Percentiles rank a stretch among this genome's conserved stretches.
Evolutionary conservation across 2,113 vertebrate species (phyloP).

Genomic region (Dicerorhinus sumatrensis): DNA sequence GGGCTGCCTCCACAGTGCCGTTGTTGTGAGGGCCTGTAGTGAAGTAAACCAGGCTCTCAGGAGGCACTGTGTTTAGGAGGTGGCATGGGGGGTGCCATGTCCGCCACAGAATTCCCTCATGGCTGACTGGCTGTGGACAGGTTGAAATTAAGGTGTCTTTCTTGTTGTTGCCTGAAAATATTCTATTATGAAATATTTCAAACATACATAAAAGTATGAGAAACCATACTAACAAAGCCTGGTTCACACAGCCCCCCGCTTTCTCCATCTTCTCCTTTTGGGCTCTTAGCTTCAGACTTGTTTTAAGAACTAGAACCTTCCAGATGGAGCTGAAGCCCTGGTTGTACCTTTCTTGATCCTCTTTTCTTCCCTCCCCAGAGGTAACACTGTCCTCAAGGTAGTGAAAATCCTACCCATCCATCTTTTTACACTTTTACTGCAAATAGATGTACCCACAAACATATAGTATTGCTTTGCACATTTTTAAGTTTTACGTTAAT

Average conservation of each 20-base stretch:
- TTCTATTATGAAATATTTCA: neutral
- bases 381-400: neutral
- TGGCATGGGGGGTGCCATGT: rapidly evolving
- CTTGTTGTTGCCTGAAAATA: neutral
- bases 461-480: neutral
- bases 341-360: neutral
- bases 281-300: neutral
- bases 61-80: neutral
- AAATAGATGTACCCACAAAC: neutral
- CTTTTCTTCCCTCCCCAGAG: neutral
- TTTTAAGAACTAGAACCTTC: neutral
- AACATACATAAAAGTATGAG: neutral
- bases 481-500: slow-evolving; percentile 28
- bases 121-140: neutral
- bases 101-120: neutral
- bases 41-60: neutral
- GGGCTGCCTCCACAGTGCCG: neutral
- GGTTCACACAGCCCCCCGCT: neutral
- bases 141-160: neutral
- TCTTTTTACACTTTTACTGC: neutral
- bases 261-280: neutral
- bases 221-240: slow-evolving; percentile 1
- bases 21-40: neutral
- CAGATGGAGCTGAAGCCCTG: neutral
- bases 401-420: neutral